phyloP scores from a whole-genome alignment of 2,888 invertebrate genomes.

The Platypus cylindrus region DNA sequence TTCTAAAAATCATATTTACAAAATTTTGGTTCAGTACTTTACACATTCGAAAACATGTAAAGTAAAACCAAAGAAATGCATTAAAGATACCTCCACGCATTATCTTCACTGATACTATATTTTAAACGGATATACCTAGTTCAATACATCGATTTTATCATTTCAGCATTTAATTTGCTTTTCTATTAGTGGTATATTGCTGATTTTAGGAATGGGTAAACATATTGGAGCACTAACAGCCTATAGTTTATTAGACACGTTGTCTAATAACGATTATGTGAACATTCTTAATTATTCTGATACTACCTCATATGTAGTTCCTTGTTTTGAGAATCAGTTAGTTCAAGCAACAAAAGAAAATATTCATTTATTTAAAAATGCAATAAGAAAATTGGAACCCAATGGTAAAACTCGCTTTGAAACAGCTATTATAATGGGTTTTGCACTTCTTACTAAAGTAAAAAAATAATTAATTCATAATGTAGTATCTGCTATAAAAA shows the following conservation, averaged over 20 bases:
- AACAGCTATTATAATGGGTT: conserved; percentile 70
- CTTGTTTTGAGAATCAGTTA: conserved; percentile 71
- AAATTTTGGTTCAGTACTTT: too few relatives aligned
- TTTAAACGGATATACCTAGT: too few relatives aligned
- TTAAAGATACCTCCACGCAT: too few relatives aligned
- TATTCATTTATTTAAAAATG: conserved; percentile 57
- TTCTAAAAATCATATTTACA: too few relatives aligned
- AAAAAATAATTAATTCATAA: conserved; percentile 1
- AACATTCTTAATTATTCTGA: conserved; percentile 77
- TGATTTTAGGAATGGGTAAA: conserved; percentile 34
- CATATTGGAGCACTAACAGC: conserved; percentile 78
- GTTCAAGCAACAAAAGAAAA: conserved; percentile 86
- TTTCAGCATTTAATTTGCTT: too few relatives aligned
- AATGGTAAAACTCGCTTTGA: conserved; percentile 77
- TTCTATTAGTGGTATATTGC: conserved; percentile 40
- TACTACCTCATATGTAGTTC: conserved; percentile 57
- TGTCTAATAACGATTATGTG: conserved; percentile 96
- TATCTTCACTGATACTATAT: too few relatives aligned
- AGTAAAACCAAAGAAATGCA: too few relatives aligned
- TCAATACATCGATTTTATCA: too few relatives aligned
- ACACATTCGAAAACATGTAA: too few relatives aligned
- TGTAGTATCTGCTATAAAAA: background rate
- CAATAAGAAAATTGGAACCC: conserved; percentile 53
- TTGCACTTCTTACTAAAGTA: conserved; percentile 64
- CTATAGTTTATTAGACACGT: conserved; percentile 77